phyloP scores from a whole-genome alignment of 2,888 invertebrate genomes.

The Caenorhabditis sp. region DNA sequence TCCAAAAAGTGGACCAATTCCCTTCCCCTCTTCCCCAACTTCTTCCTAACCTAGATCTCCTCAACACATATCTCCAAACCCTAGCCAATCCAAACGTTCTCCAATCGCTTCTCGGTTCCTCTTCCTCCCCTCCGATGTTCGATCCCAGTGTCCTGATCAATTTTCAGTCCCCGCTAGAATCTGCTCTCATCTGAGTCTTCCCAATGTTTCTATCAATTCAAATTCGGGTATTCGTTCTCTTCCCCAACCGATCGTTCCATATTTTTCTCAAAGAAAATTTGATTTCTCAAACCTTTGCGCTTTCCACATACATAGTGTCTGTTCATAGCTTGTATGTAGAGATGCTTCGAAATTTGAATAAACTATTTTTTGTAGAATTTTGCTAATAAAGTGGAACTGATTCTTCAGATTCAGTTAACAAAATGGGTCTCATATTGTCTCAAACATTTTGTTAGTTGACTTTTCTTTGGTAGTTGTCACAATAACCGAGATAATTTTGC shows the following conservation, averaged over 20 bases:
- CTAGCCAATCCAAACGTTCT: not conserved
- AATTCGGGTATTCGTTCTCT: conserved; percentile 25
- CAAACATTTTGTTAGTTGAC: too few species aligned
- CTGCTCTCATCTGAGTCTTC: conserved; percentile 37
- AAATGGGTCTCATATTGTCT: too few species aligned
- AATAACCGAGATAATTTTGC: too few species aligned
- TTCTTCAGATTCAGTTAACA: too few species aligned
- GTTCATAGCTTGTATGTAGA: conserved; percentile 1
- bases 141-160: conserved; percentile 23
- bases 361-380: conserved; percentile 11
- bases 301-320: conserved; percentile 6
- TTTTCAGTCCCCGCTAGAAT: conserved; percentile 34
- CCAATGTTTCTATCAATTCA: conserved; percentile 23
- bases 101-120: conserved; percentile 11
- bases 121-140: conserved; percentile 29
- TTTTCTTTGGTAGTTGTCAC: too few species aligned
- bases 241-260: conserved; percentile 13
- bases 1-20: conserved; percentile 51
- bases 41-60: conserved; percentile 15
- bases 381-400: too few species aligned
- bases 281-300: not conserved
- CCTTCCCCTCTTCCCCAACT: conserved; percentile 6
- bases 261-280: not conserved
- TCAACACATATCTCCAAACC: conserved; percentile 18
- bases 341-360: conserved; percentile 4